phyloP scores from a whole-genome alignment of 2,113 vertebrate species.

The Lepisosteus oculatus region DNA sequence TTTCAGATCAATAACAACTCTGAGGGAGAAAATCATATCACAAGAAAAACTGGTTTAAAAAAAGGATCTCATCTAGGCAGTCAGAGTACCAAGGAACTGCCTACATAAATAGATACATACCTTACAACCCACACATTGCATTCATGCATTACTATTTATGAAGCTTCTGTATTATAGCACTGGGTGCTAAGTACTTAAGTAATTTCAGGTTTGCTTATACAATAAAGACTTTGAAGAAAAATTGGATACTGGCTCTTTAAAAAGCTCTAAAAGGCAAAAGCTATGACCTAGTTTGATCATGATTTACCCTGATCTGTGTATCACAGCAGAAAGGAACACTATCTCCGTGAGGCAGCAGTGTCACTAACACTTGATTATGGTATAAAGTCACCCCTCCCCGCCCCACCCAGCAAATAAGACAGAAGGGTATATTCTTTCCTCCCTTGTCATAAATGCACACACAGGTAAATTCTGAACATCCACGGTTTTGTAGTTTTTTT shows the following conservation, averaged over 20 bases:
- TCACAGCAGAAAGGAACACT: constrained; percentile 2
- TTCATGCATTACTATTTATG: too few species aligned
- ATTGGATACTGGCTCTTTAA: constrained; percentile 20
- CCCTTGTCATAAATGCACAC: background rate
- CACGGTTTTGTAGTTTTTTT: too few species aligned
- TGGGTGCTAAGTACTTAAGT: too few species aligned
- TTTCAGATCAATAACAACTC: too few species aligned
- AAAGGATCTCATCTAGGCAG: too few species aligned
- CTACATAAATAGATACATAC: too few species aligned
- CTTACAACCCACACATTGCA: too few species aligned
- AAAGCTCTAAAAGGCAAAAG: constrained; percentile 11
- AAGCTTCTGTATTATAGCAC: too few species aligned
- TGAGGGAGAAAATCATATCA: too few species aligned
- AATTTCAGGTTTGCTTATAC: too few species aligned
- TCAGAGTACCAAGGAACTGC: too few species aligned
- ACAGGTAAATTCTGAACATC: background rate
- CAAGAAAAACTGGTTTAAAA: too few species aligned
- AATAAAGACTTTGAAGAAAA: background rate
- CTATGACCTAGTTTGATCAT: constrained; percentile 20
- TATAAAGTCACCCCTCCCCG: background rate
- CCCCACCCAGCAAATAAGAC: background rate
- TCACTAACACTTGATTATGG: background rate
- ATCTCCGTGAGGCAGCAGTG: background rate
- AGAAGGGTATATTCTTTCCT: background rate
- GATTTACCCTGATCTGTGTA: constrained; percentile 15